Evolutionary conservation across 2,888 invertebrate genomes (phyloP).

Genomic region (Netelia melanura): DNA sequence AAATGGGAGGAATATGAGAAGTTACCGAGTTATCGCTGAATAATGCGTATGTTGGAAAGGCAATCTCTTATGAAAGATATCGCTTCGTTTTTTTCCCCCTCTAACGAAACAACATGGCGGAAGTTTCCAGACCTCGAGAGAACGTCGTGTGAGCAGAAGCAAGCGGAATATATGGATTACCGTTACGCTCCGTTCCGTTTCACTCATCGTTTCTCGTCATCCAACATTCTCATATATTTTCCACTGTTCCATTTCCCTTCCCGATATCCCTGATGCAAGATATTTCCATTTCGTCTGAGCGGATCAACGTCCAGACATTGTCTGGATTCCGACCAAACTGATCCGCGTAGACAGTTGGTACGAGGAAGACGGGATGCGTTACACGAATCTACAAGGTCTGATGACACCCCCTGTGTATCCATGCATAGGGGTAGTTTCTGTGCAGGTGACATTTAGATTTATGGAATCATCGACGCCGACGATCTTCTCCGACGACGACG

Average conservation of each 20-base stretch:
- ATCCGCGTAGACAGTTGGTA: constrained; percentile 38
- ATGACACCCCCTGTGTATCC: constrained; percentile 10
- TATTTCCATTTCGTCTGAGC: constrained; percentile 68
- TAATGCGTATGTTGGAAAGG: constrained; percentile 33
- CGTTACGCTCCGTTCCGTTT: constrained; percentile 8
- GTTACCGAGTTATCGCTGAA: constrained; percentile 25
- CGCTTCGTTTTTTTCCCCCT: constrained; percentile 31
- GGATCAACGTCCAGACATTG: constrained; percentile 65
- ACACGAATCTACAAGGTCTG: constrained; percentile 22
- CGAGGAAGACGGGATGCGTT: constrained; percentile 32
- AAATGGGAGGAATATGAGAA: constrained; percentile 52
- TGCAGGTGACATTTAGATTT: constrained; percentile 75
- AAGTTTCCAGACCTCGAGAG: constrained; percentile 40
- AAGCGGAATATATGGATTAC: constrained; percentile 66
- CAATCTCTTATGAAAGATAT: constrained; percentile 42
- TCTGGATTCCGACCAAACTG: constrained; percentile 47
- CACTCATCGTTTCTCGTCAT: constrained; percentile 15
- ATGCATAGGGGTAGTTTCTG: constrained; percentile 12
- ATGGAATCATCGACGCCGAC: constrained; percentile 67
- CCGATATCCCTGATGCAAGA: constrained; percentile 61
- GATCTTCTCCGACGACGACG: constrained; percentile 14
- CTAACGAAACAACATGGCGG: not conserved
- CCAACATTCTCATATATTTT: constrained; percentile 47
- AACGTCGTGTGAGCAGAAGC: constrained; percentile 30
- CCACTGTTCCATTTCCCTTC: constrained; percentile 11